phyloP scores from a whole-genome alignment of 2,113 vertebrate genomes.

The Terrapene triunguis region DNA sequence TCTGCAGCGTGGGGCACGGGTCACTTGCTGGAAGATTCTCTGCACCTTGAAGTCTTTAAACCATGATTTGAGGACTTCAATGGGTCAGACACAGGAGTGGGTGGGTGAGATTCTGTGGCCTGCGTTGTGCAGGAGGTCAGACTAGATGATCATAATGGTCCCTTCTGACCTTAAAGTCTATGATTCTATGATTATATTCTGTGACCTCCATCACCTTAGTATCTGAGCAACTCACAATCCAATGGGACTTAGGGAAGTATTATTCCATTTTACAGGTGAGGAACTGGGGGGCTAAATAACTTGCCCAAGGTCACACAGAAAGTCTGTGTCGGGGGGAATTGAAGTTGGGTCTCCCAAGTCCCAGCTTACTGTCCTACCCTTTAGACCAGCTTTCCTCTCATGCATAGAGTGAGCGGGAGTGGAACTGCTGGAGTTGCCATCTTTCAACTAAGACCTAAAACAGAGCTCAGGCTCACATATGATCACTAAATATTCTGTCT shows the following conservation, averaged over 20 bases:
- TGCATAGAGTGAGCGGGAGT: background rate
- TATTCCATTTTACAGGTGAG: background rate
- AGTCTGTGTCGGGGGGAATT: background rate
- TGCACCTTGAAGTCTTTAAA: too few relatives aligned
- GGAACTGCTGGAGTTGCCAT: background rate
- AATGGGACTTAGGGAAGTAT: background rate
- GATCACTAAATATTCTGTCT: background rate
- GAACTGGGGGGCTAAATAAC: background rate
- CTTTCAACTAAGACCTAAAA: background rate
- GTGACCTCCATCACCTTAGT: background rate
- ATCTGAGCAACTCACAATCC: background rate
- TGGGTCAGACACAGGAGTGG: too few relatives aligned
- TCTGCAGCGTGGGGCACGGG: too few relatives aligned
- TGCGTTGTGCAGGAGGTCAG: too few relatives aligned
- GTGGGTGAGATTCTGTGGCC: too few relatives aligned
- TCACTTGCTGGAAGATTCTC: too few relatives aligned
- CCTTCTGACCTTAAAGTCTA: too few relatives aligned
- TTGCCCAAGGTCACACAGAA: background rate
- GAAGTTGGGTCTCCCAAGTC: background rate
- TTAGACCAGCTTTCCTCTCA: background rate
- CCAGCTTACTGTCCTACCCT: too few relatives aligned
- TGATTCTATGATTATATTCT: too few relatives aligned
- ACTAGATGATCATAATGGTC: too few relatives aligned
- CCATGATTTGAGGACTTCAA: too few relatives aligned
- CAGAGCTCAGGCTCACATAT: background rate